phyloP scores from a whole-genome alignment of 2,797 vertebrate species.

The Macroramphosus scolopax region DNA sequence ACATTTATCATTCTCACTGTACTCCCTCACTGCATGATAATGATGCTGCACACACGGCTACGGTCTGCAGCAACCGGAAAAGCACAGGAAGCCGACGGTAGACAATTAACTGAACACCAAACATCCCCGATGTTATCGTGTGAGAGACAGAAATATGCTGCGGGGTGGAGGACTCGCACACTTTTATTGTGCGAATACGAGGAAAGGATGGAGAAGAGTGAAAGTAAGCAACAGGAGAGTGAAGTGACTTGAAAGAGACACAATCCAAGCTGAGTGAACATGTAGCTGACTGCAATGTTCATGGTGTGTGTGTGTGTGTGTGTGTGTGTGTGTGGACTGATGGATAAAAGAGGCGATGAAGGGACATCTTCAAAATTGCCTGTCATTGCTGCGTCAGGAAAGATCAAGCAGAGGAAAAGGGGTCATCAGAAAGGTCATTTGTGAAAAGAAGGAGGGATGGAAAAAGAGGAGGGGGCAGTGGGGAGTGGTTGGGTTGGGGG shows the following conservation, averaged over 20 bases:
- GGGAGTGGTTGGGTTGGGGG: not conserved
- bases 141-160: slow-evolving; percentile 11
- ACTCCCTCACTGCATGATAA: slow-evolving; percentile 17
- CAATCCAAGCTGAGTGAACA: not conserved
- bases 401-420: not conserved
- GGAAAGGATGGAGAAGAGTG: not conserved
- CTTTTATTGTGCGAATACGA: too few species aligned
- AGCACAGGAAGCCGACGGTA: too few species aligned
- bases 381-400: too few species aligned
- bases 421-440: not conserved
- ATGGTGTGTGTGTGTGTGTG: too few species aligned
- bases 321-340: not conserved
- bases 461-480: not conserved
- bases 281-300: too few species aligned
- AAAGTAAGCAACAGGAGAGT: not conserved
- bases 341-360: not conserved
- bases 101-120: too few species aligned
- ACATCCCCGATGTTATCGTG: slow-evolving; percentile 11
- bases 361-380: too few species aligned
- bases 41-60: slow-evolving; percentile 12
- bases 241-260: slow-evolving; percentile 8
- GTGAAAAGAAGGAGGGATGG: slow-evolving; percentile 1
- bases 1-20: slow-evolving; percentile 8
- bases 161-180: too few species aligned
- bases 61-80: not conserved